phyloP scores from a whole-genome alignment of 1,140 invertebrate genomes.

The Bombyx mori region ASM3026992v2 NC_085126.1:8298501-8299000 shows the following conservation, averaged over 20 bases:
- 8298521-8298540: constrained; percentile 29
- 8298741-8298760: constrained; percentile 38
- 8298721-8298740: constrained; percentile 32
- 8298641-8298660: constrained; percentile 41
- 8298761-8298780: constrained; percentile 30
- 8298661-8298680: constrained; percentile 22
- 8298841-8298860: constrained; percentile 22
- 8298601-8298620: constrained; percentile 30
- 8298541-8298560: constrained; percentile 39
- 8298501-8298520: constrained; percentile 28
- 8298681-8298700: constrained; percentile 32
- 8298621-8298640: constrained; percentile 50
- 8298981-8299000: constrained; percentile 30
- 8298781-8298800: constrained; percentile 44
- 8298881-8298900: constrained; percentile 36
- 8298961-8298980: constrained; percentile 41
- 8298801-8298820: constrained; percentile 34
- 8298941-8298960: constrained; percentile 31
- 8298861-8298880: constrained; percentile 29
- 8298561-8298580: constrained; percentile 40
- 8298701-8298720: constrained; percentile 28
- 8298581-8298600: constrained; percentile 37
- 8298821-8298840: constrained; percentile 42
- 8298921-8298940: constrained; percentile 38
- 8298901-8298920: constrained; percentile 33